Conservation (phyloP, 2,888 invertebrate species). For the Pyrocoelia pectoralis region DNA sequence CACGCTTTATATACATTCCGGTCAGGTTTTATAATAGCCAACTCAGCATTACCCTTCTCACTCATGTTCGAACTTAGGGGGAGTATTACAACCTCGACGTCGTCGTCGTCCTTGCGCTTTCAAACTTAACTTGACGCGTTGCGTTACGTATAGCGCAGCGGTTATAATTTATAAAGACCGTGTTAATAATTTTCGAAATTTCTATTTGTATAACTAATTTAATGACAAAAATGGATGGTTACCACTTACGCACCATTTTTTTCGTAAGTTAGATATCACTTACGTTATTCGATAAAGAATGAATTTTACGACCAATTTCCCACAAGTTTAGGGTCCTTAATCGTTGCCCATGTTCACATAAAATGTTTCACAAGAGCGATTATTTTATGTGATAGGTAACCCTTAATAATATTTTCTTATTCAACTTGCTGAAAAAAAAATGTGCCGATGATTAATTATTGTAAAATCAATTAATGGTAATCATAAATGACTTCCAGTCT, state of each 20-base stretch:
- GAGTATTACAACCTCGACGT: constrained; percentile 25
- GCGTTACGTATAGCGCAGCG: not conserved
- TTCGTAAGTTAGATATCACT: not conserved
- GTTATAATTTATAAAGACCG: not conserved
- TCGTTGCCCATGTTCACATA: not conserved
- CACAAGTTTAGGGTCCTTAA: not conserved
- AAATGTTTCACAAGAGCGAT: not conserved
- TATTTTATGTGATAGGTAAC: no score
- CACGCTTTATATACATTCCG: constrained; percentile 41
- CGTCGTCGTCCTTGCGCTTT: not conserved
- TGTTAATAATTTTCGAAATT: no score
- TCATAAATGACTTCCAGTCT: not conserved
- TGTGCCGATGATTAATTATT: no score
- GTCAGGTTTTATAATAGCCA: constrained; percentile 39
- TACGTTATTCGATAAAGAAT: not conserved
- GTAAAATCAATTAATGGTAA: not conserved
- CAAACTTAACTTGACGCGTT: constrained; percentile 7
- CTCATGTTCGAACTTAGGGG: constrained; percentile 33
- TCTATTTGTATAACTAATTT: not conserved
- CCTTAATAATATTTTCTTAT: no score
- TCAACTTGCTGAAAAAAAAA: no score
- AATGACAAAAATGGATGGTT: not conserved
- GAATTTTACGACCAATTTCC: not conserved
- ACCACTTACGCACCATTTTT: no score
- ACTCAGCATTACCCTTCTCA: constrained; percentile 37